Base-by-base conservation (phyloP, 2,113 vertebrate species). In the Erythrocebus patas region DNA sequence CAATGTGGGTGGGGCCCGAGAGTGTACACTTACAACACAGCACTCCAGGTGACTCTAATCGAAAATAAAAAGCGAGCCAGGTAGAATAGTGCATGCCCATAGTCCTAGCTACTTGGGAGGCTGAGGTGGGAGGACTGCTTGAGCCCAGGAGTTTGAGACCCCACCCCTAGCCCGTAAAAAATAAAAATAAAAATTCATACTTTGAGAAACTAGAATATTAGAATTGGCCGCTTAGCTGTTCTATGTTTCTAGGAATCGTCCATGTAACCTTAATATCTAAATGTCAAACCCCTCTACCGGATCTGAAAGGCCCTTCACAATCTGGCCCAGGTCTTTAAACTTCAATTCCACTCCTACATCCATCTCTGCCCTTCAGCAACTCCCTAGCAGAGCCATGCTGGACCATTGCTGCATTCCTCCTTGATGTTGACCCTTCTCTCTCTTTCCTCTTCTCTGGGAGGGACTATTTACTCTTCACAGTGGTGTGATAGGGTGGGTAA, bases 121-220 rank as follows among this genome's bases (percentile, higher is more conserved):
- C 72, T 13, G 5, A 43, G 38, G 38, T 13, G 40, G 22, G 38
- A 75, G 72, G 12, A 43, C 23, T 27, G 25, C 73, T 76, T 76
- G 73, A 76, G 25, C 40, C 13, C 40, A 45, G 73, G 12, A 43
- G 40, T 45, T 45, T 76, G 73, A 30, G 40, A 68, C 32, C 64
- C 32, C 32, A 35, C 32, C 64, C 27, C 27, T 2, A 64, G 12
- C 61, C 61, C 61, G 2, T 61, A 30, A 64, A 64, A 64, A 25
- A 13, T 14, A 25, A 73, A 73, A 43, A 73, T 73, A 73, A 73
- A 89, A 92, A 80, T 50, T 22, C 43, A 16, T 6, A 57, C 17
- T 76, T 64, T 75, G 45, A 68, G 70, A 57, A 95, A 91, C 50
- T 52, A 52, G 45, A 70, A 18, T 59, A 48, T 38, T 95, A 91